Evolutionary conservation across 1,140 invertebrate genomes (phyloP), one percentile per base, ranked within the genome.

Genomic region (Stegodyphus mimosarum): DNA sequence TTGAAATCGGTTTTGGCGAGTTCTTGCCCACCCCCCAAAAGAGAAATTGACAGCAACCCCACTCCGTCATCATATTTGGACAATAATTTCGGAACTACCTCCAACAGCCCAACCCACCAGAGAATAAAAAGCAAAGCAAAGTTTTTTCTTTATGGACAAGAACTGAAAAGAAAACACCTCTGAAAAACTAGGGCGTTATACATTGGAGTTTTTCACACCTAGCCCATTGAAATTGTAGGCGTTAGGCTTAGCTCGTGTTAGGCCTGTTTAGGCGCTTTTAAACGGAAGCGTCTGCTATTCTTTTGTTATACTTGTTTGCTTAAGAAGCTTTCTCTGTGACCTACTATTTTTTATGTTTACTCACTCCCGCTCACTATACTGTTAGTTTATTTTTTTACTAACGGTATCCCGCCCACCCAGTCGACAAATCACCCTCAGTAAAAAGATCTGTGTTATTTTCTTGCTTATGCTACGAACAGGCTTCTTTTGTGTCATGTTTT

Each of bases 271-370:
- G 81, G 73, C 81, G 49, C 15, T 83, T 83, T 83, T 73, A 83
- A 83, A 83, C 18, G 55, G 49, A 83, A 48, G 80, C 78, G 55
- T 52, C 63, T 75, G 60, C 81, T 60, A 83, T 83, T 83, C 81
- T 83, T 83, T 83, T 83, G 81, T 83, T n/a, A n/a, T 49, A 70
- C 51, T 70, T 83, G 81, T 83, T 83, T 83, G 72, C 72, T 83
- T 83, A 83, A 83, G 81, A 83, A 83, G 81, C 81, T 75, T 83
- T 83, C 71, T 83, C 63, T 55, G 72, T 83, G 81, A 83, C 81
- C 81, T 69, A 83, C 71, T 75, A 75, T 83, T 76, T 75, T 83
- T 67, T 66, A 7, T 69, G 50, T 83, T 63, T 83, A 5, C 74
- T 63, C 50, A 52, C 17, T 77, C 15, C 66, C n/a, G 9, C 72